Conservation (phyloP, 2,888 invertebrate genomes). For the Hylaea fasciaria region DNA sequence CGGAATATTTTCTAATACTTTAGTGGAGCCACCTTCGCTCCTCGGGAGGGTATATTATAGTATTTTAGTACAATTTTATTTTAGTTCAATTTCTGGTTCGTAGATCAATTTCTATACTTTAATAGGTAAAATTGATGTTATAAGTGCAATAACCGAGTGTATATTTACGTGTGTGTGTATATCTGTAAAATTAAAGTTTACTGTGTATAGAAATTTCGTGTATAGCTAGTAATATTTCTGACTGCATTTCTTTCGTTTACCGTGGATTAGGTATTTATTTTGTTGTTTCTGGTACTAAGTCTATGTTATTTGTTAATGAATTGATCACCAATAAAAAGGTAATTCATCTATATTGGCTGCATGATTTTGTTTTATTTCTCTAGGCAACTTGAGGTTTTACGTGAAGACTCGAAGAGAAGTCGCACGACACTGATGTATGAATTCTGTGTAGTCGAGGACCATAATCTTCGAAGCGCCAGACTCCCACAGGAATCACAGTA, state of each 20-base stretch:
- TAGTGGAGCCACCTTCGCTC: slow-evolving; percentile 49
- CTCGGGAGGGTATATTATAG: slow-evolving; percentile 56
- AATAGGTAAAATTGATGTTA: slow-evolving; percentile 37
- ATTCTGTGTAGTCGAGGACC: too few species aligned
- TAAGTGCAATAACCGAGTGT: slow-evolving; percentile 48
- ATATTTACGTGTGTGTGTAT: slow-evolving; percentile 72
- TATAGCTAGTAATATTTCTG: slow-evolving; percentile 49
- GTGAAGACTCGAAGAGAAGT: too few species aligned
- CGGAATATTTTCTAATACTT: slow-evolving; percentile 33
- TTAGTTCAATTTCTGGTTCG: slow-evolving; percentile 70
- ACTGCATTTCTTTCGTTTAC: slow-evolving; percentile 70
- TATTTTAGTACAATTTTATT: slow-evolving; percentile 79
- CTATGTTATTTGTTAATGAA: slow-evolving; percentile 80
- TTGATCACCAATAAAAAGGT: slow-evolving; percentile 80
- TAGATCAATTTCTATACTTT: slow-evolving; percentile 61
- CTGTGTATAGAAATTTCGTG: slow-evolving; percentile 58
- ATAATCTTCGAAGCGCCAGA: too few species aligned
- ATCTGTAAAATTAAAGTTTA: slow-evolving; percentile 59
- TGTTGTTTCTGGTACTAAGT: slow-evolving; percentile 81
- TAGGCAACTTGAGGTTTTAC: neutral
- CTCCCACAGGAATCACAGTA: too few species aligned
- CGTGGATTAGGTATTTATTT: slow-evolving; percentile 83
- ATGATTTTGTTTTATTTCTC: slow-evolving; percentile 55
- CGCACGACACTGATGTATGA: too few species aligned
- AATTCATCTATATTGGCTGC: slow-evolving; percentile 72